Evolutionary conservation across 2,888 invertebrate genomes (phyloP).

Genomic region (Cantharis nigra): DNA sequence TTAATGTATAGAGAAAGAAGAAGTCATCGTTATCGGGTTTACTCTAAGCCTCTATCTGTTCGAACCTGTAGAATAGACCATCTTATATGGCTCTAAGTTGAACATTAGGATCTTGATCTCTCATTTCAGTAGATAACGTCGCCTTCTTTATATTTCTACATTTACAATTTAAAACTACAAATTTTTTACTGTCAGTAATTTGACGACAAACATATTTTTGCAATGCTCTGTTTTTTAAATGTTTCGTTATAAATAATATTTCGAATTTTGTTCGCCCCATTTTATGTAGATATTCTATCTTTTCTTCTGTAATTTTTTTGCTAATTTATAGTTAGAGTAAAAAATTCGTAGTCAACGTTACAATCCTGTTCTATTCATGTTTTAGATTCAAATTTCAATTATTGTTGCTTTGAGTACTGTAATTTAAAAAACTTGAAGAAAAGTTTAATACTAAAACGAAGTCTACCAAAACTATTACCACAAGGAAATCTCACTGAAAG

Average conservation of each 20-base stretch:
- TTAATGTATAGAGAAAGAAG: slow-evolving; percentile 24
- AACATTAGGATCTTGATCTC: slow-evolving; percentile 22
- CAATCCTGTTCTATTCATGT: too few relatives aligned
- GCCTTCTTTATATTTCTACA: background rate
- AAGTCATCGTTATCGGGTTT: slow-evolving; percentile 26
- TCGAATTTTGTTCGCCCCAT: background rate
- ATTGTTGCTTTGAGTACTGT: too few relatives aligned
- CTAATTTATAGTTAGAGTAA: too few relatives aligned
- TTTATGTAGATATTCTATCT: background rate
- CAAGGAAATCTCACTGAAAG: too few relatives aligned
- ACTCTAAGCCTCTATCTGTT: slow-evolving; percentile 22
- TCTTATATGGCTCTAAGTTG: slow-evolving; percentile 17
- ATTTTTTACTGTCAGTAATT: background rate
- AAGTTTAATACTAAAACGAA: too few relatives aligned
- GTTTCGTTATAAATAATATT: background rate
- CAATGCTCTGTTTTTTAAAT: background rate
- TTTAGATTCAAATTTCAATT: too few relatives aligned
- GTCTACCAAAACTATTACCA: too few relatives aligned
- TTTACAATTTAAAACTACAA: background rate
- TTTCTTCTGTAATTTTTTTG: too few relatives aligned
- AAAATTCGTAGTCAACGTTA: too few relatives aligned
- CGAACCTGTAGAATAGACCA: slow-evolving; percentile 22
- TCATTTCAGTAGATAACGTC: slow-evolving; percentile 22
- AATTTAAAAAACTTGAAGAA: too few relatives aligned
- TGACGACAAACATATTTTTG: background rate